Percentiles rank a stretch among this genome's conserved stretches.
Conservation (phyloP, 2,797 vertebrate species). For the Acipenser transmontanus region DNA sequence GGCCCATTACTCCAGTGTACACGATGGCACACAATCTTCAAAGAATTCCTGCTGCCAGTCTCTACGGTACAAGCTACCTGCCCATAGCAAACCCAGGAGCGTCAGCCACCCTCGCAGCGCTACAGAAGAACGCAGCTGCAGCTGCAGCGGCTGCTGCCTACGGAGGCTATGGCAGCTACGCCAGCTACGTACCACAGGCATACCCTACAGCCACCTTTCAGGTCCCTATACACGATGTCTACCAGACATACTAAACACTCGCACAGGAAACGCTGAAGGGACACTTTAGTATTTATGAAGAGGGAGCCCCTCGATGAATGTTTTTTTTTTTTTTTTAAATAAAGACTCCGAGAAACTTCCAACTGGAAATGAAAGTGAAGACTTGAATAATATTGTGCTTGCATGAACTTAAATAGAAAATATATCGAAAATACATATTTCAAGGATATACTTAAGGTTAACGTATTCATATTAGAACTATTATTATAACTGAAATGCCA, state of each 20-base stretch:
- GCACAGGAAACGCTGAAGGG: conserved; percentile 66
- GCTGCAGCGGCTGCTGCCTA: conserved; percentile 65
- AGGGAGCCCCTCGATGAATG: conserved; percentile 51
- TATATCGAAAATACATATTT: conserved; percentile 35
- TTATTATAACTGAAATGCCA: conserved; percentile 3
- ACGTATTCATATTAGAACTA: conserved; percentile 27
- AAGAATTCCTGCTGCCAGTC: conserved; percentile 75
- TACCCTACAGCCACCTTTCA: conserved; percentile 83
- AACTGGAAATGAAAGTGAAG: conserved; percentile 17
- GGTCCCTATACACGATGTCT: conserved; percentile 89
- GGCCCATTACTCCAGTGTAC: conserved; percentile 92
- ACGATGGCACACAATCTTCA: conserved; percentile 87
- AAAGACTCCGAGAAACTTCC: conserved; percentile 35
- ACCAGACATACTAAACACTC: conserved; percentile 83
- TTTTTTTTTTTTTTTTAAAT: conserved; percentile 46
- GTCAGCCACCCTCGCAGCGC: conserved; percentile 76
- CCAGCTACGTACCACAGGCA: conserved; percentile 83
- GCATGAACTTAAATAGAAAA: conserved; percentile 19
- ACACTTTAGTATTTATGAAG: conserved; percentile 85
- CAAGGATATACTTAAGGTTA: too few species aligned
- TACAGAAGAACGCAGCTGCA: conserved; percentile 84
- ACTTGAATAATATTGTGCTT: conserved; percentile 3
- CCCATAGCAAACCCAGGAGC: conserved; percentile 78
- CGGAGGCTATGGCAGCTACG: conserved; percentile 68
- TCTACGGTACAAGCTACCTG: conserved; percentile 85